A percentile compares a stretch with the other conserved stretches of the same genome.
phyloP scores from a whole-genome alignment of 2,888 invertebrate genomes.

The Pyrocoelia pectoralis region DNA sequence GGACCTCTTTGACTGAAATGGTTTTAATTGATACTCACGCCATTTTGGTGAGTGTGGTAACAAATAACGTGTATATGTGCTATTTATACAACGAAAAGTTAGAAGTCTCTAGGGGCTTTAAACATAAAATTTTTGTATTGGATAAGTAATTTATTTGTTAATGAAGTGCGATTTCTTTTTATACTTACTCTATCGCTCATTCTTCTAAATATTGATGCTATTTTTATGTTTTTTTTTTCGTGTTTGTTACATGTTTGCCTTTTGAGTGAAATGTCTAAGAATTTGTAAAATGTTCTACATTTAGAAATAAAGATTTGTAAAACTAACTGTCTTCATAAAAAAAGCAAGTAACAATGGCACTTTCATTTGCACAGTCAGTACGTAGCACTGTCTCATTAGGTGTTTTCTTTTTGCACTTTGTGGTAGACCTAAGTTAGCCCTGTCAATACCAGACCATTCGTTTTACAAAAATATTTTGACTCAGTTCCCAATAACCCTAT shows the following conservation, averaged over 20 bases:
- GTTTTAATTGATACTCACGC: neutral
- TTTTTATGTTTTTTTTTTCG: neutral
- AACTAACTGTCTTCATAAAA: too few relatives aligned
- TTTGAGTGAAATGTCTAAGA: too few relatives aligned
- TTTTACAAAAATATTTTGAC: too few relatives aligned
- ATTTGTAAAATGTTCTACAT: too few relatives aligned
- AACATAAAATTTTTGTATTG: neutral
- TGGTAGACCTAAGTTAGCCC: too few relatives aligned
- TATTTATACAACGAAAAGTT: neutral
- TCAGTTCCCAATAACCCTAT: too few relatives aligned
- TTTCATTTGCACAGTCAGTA: too few relatives aligned
- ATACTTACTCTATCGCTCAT: neutral
- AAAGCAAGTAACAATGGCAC: too few relatives aligned
- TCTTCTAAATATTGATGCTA: neutral
- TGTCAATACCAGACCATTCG: too few relatives aligned
- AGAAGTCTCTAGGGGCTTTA: neutral
- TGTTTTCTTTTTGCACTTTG: too few relatives aligned
- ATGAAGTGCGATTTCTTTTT: neutral
- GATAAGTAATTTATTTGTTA: neutral
- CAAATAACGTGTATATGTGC: neutral
- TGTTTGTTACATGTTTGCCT: neutral
- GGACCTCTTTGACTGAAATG: constrained; percentile 10
- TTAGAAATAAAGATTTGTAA: too few relatives aligned
- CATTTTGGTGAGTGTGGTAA: neutral
- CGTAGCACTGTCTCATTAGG: too few relatives aligned